These are phyloP conservation scores for Hydrozoanthus gracilis DNA, from an alignment of 92 coral and sea anemone genomes.

Conservation along the genomic window DNA sequence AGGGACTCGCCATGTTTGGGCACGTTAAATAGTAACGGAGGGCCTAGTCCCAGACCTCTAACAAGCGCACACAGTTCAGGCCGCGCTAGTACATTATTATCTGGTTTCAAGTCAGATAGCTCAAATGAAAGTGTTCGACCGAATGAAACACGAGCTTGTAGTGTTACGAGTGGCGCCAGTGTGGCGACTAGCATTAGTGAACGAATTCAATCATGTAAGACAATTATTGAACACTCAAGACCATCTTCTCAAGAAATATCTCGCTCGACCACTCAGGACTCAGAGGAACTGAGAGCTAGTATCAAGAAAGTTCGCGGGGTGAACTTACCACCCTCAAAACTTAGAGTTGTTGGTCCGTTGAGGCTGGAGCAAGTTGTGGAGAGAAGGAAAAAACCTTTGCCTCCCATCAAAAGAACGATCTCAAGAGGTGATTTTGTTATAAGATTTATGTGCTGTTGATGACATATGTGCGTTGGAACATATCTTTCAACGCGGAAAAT, in stretches of 20 bases:
- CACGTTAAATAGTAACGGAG: constrained; percentile 39
- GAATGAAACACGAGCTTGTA: constrained; percentile 44
- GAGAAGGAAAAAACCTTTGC: constrained; percentile 6
- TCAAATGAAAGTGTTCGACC: constrained; percentile 27
- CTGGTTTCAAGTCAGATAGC: constrained; percentile 42
- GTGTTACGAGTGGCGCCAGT: background rate
- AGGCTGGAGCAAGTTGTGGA: constrained; percentile 8
- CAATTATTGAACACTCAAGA: constrained; percentile 45
- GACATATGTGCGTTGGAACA: too few species aligned
- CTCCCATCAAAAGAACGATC: constrained; percentile 20
- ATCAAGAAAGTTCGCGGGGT: constrained; percentile 3
- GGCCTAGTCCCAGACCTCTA: constrained; percentile 31
- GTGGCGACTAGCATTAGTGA: background rate
- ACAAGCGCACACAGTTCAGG: constrained; percentile 27
- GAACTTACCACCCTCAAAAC: constrained; percentile 19
- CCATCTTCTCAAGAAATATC: constrained; percentile 31
- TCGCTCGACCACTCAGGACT: constrained; percentile 15
- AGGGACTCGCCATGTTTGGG: constrained; percentile 64
- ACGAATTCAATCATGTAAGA: constrained; percentile 31
- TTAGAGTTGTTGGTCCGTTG: constrained; percentile 30
- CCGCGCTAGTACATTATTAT: constrained; percentile 61
- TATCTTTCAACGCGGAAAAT: too few species aligned
- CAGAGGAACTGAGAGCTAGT: background rate
- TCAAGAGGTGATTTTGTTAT: background rate
- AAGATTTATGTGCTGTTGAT: background rate